These are phyloP conservation scores for Gymnoscopelus microlampas DNA, from an alignment of 2,797 vertebrate genomes.

Conservation along the genomic window DNA sequence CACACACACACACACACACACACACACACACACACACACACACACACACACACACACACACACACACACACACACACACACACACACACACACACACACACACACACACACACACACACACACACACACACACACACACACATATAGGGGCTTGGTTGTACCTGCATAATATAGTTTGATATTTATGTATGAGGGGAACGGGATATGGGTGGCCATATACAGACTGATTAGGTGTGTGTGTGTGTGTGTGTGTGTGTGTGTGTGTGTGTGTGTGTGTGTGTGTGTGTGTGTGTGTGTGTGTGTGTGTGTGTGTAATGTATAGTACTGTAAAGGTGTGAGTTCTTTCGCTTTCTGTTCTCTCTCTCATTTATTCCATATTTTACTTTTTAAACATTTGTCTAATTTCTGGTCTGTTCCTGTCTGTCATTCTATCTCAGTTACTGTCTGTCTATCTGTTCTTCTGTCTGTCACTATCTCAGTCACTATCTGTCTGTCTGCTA, in stretches of 20 bases:
- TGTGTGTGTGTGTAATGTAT: neutral
- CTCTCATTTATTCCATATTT: neutral
- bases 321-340: neutral
- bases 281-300: constrained; percentile 1
- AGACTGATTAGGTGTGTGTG: constrained; percentile 59
- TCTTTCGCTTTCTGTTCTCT: neutral
- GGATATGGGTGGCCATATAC: constrained; percentile 54
- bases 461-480: too few relatives aligned
- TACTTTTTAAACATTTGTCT: too few relatives aligned
- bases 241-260: constrained; percentile 1
- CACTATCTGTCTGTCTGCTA: constrained; percentile 16
- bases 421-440: too few relatives aligned
- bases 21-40: constrained; percentile 41
- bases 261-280: constrained; percentile 6
- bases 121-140: constrained; percentile 39
- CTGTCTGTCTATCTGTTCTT: constrained; percentile 34
- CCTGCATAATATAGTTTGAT: constrained; percentile 69
- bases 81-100: constrained; percentile 7
- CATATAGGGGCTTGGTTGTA: constrained; percentile 66
- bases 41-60: neutral
- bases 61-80: neutral
- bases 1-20: constrained; percentile 19
- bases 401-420: too few relatives aligned
- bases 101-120: constrained; percentile 13
- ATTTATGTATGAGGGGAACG: constrained; percentile 71